phyloP scores from a whole-genome alignment of 1,140 invertebrate genomes.

The Anoplophora glabripennis region DNA sequence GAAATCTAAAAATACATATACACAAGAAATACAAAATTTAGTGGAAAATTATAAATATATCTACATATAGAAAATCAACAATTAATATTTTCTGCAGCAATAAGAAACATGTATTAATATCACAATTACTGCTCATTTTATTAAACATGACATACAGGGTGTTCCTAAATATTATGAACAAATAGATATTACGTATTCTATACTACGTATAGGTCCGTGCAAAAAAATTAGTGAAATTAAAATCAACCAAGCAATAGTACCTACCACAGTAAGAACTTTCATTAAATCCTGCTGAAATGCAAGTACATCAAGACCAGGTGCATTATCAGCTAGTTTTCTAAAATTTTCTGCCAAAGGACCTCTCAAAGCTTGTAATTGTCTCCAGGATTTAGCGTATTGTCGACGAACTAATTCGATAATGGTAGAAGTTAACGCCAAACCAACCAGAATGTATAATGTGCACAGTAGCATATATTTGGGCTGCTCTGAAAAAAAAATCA shows the following conservation, averaged over 20 bases:
- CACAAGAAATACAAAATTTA: too few species aligned
- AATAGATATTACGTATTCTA: too few species aligned
- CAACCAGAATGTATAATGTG: constrained; percentile 89
- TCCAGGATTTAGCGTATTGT: constrained; percentile 84
- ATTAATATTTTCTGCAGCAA: too few species aligned
- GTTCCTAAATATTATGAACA: too few species aligned
- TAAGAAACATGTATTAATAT: too few species aligned
- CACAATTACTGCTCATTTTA: too few species aligned
- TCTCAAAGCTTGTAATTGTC: constrained; percentile 70
- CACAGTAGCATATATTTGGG: constrained; percentile 86
- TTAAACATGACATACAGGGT: too few species aligned
- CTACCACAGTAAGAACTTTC: constrained; percentile 63
- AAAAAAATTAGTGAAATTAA: not conserved
- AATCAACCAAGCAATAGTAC: constrained; percentile 28
- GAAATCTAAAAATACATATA: too few species aligned
- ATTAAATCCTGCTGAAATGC: constrained; percentile 65
- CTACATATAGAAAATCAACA: too few species aligned
- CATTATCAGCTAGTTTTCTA: constrained; percentile 69
- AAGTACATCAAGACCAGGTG: constrained; percentile 65
- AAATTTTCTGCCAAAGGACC: constrained; percentile 77
- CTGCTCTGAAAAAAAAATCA: constrained; percentile 59
- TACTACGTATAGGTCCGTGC: too few species aligned
- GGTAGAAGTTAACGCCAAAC: constrained; percentile 89
- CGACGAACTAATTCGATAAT: constrained; percentile 86
- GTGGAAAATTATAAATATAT: too few species aligned